These are phyloP conservation scores for Polyodon spathula DNA, from an alignment of 2,113 vertebrate species.

Conservation along the genomic window DNA sequence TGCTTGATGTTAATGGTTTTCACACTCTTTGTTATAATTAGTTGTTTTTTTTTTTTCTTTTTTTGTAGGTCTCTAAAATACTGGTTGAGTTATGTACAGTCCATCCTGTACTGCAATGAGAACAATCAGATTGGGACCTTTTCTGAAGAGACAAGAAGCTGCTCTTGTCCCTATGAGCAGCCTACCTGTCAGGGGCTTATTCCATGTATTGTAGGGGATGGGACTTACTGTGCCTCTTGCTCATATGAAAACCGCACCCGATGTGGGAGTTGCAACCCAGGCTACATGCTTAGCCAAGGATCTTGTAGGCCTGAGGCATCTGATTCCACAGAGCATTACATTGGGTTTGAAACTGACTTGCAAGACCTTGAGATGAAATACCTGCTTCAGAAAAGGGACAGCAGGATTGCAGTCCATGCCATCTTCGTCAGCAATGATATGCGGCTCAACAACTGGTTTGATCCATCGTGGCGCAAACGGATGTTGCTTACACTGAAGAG, in stretches of 20 bases:
- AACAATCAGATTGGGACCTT: slow-evolving; percentile 64
- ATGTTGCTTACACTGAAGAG: slow-evolving; percentile 70
- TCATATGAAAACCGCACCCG: slow-evolving; percentile 64
- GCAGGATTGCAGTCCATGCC: slow-evolving; percentile 57
- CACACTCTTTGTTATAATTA: slow-evolving; percentile 2
- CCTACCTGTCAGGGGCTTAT: slow-evolving; percentile 57
- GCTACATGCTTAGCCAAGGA: slow-evolving; percentile 63
- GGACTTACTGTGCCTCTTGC: slow-evolving; percentile 54
- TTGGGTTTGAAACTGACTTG: slow-evolving; percentile 66
- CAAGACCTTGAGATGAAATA: slow-evolving; percentile 62
- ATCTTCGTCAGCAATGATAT: slow-evolving; percentile 74
- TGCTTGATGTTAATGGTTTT: not conserved
- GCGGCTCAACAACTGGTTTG: slow-evolving; percentile 67
- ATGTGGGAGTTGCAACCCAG: slow-evolving; percentile 61
- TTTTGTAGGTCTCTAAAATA: slow-evolving; percentile 48
- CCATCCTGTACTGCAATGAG: slow-evolving; percentile 69
- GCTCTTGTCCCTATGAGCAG: slow-evolving; percentile 60
- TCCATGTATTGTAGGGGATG: slow-evolving; percentile 59
- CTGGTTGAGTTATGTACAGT: slow-evolving; percentile 66
- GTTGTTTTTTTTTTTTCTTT: slow-evolving; percentile 21
- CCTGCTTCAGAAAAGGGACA: slow-evolving; percentile 58
- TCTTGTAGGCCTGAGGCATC: slow-evolving; percentile 57
- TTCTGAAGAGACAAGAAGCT: slow-evolving; percentile 55
- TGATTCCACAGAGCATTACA: slow-evolving; percentile 67
- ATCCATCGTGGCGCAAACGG: slow-evolving; percentile 66